phyloP scores from a whole-genome alignment of 2,888 invertebrate genomes.

The Aspidiotus destructor region DNA sequence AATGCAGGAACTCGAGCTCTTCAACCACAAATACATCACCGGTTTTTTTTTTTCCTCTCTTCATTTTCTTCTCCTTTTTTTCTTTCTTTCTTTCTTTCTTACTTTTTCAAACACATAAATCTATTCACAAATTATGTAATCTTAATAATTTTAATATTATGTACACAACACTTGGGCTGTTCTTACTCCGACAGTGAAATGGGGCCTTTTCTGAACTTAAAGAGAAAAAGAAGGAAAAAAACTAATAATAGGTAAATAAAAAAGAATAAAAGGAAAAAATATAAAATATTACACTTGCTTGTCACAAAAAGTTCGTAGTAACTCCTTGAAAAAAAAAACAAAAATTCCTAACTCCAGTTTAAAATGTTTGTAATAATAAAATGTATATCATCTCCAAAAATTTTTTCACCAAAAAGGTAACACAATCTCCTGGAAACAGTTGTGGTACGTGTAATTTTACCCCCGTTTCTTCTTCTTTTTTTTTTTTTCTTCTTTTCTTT shows the following conservation, averaged over 20 bases:
- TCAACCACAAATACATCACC: slow-evolving; percentile 22
- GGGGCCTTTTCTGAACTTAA: slow-evolving; percentile 24
- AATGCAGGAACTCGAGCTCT: background rate
- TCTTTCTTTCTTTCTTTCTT: background rate
- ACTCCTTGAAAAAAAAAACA: too few relatives aligned
- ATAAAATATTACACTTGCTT: too few relatives aligned
- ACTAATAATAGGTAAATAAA: background rate
- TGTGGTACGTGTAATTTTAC: too few relatives aligned
- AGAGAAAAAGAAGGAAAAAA: slow-evolving; percentile 15
- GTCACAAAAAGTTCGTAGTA: too few relatives aligned
- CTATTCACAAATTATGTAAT: slow-evolving; percentile 19
- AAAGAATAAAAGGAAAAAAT: background rate
- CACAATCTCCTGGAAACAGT: too few relatives aligned
- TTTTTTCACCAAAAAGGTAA: background rate
- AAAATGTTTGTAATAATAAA: too few relatives aligned
- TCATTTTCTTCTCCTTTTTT: background rate
- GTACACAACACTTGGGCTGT: slow-evolving; percentile 30
- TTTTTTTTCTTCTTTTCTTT: too few relatives aligned
- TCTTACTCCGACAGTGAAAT: slow-evolving; percentile 32
- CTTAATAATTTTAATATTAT: slow-evolving; percentile 29
- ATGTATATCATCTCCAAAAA: background rate
- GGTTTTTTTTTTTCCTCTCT: slow-evolving; percentile 13
- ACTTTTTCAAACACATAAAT: slow-evolving; percentile 2
- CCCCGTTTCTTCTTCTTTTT: too few relatives aligned
- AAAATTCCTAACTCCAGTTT: too few relatives aligned